Evolutionary conservation across 2,888 invertebrate genomes (phyloP), one percentile per base, ranked within the genome.

Genomic region (Anagyrus pseudococci): DNA sequence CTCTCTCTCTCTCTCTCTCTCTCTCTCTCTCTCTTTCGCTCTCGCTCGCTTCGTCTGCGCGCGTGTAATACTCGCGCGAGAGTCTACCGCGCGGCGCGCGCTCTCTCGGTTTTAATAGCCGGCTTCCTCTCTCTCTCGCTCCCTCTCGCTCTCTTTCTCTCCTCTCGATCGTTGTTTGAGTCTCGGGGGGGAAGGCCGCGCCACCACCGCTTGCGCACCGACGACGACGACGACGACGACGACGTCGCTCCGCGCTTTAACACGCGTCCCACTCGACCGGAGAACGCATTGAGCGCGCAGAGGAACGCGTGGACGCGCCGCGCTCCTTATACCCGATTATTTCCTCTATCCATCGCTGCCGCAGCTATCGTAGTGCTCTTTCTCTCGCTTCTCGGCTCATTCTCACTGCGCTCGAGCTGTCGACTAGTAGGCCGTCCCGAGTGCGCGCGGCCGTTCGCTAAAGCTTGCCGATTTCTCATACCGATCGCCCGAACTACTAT

Each of bases 261-360:
- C 64, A 66, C 68, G 64, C 69, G 67, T 66, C 69, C 61, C 70
- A 66, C 69, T 67, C 52, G 67, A 54, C 63, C 66, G 66, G 66
- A 54, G 63, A 70, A 68, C 70, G 58, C 70, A 67, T 69, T 68
- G 64, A 70, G 68, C 68, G 65, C 68, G 65, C 67, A 53, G 62
- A 63, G 50, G 58, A 55, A 52, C 54, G 52, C 53, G 58, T 17
- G 58, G 22, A 26, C 54, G 58, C 33, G 33, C 33, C 33, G 33
- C 10, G n/a, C 15, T 37, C 15, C 15, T 37, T 8, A 10, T 8
- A 2, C 33, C 13, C 8, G 8, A 15, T 8, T 2, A 13, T 2
- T 15, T 37, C 15, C 8, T 2, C 33, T 10, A 2, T 2, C 33
- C 8, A 4, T 8, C 33, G 33, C 8, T 37, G 13, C 13, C 8